Percentiles rank a stretch among this genome's conserved stretches.
Conservation (phyloP, 2,113 vertebrate species). For the Crocuta crocuta region DNA sequence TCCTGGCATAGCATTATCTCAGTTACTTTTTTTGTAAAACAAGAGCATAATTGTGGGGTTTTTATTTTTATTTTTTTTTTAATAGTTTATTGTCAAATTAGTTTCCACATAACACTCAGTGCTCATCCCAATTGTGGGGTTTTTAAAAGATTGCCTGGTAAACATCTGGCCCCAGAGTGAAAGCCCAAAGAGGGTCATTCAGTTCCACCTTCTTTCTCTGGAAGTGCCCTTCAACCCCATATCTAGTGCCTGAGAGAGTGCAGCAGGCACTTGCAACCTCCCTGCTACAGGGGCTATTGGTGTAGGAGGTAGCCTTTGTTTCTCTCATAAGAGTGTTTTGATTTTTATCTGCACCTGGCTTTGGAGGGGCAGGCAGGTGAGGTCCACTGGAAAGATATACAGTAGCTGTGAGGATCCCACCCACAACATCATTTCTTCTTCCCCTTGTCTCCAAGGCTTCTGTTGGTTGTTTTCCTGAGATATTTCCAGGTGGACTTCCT, state of each 20-base stretch:
- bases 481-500: slow-evolving; percentile 73
- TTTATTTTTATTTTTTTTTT: too few species aligned
- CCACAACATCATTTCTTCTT: neutral
- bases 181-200: neutral
- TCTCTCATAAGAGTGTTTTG: neutral
- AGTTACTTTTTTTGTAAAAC: slow-evolving; percentile 20
- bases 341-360: neutral
- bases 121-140: neutral
- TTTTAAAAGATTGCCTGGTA: neutral
- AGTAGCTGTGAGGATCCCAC: neutral
- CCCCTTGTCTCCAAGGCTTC: slow-evolving; percentile 1
- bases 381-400: neutral
- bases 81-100: too few species aligned
- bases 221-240: neutral
- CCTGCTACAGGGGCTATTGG: neutral
- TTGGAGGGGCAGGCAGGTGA: neutral
- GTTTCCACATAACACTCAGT: too few species aligned
- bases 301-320: neutral
- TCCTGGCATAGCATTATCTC: neutral
- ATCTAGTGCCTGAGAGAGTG: neutral
- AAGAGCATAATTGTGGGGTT: neutral
- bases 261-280: neutral
- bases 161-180: neutral
- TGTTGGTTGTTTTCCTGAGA: slow-evolving; percentile 71
- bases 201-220: neutral